Base-by-base conservation (phyloP, 2,888 invertebrate genomes). In the Callimorpha dominula region DNA sequence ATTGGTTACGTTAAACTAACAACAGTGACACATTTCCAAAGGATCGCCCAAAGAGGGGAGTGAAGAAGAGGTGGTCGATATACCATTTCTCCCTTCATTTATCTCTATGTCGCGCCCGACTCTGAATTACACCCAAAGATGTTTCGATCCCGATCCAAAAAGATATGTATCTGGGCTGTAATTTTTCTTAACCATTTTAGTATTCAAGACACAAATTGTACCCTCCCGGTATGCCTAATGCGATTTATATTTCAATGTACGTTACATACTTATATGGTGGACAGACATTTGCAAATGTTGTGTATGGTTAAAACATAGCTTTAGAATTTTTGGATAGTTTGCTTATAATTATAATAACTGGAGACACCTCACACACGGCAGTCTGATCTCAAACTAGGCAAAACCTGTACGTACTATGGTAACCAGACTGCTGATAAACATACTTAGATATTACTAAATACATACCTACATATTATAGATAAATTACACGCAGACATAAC, bases 81-180 rank as follows among this genome's bases (percentile, higher is more conserved):
- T 83, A 85, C 82, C 79, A 82, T 86, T 86, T 82, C 79, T 83
- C 85, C 88, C 90, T 80, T 82, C 89, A 91, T 92, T 89, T 91
- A 89, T 92, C 91, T 90, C 86, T 81, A 90, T 87, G 83, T 84
- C 85, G 81, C 83, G 77, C 87, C 86, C 87, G 80, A 79, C 85
- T 87, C 88, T 78, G 86, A 89, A 91, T 91, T 90, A 91, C 90
- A 87, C 86, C 88, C 89, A 83, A 83, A 88, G 88, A 91, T 89
- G 90, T 88, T 89, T 88, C 90, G 90, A 90, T 89, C 87, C 79
- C 88, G 82, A 88, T 88, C 85, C 86, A 78, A 79, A 82, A 81
- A 90, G 90, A 93, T 92, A 92, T 90, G 89, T 89, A 92, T 92
- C 90, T 87, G 85, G 87, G 83, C 83, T 87, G 92, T 94, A 93